Evolutionary conservation across 2,888 invertebrate species (phyloP).

Genomic region (Nemotelus pantherinus): DNA sequence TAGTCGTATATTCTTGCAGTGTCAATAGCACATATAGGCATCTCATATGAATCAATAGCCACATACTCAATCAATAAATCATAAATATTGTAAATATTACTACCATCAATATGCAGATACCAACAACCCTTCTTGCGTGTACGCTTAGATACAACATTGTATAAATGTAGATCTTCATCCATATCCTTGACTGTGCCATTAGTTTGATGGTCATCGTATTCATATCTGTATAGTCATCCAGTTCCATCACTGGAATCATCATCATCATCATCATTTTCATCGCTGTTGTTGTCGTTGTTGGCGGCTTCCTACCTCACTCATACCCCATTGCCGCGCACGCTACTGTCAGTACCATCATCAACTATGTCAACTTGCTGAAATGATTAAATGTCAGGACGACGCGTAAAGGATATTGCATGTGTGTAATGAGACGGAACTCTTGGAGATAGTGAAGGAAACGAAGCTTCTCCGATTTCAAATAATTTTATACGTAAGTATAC

Average conservation of each 20-base stretch:
- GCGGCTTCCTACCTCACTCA: no score
- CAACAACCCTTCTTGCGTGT: slow-evolving; percentile 22
- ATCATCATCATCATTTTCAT: background rate
- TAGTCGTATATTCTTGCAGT: background rate
- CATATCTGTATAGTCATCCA: slow-evolving; percentile 25
- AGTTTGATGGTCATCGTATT: slow-evolving; percentile 33
- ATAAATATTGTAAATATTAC: slow-evolving; percentile 11
- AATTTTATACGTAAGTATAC: background rate
- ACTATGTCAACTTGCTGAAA: slow-evolving; percentile 41
- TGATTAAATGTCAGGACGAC: slow-evolving; percentile 42
- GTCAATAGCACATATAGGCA: no score
- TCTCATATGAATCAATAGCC: background rate
- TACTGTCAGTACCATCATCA: slow-evolving; percentile 32
- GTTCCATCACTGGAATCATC: slow-evolving; percentile 35
- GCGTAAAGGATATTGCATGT: slow-evolving; percentile 41
- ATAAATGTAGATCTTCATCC: background rate
- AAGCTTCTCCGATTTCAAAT: slow-evolving; percentile 31
- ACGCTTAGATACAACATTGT: background rate
- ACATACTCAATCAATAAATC: slow-evolving; percentile 39
- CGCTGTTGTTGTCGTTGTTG: no score
- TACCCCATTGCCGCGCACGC: background rate
- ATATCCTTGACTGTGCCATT: slow-evolving; percentile 26
- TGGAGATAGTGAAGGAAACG: slow-evolving; percentile 43
- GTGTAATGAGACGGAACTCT: slow-evolving; percentile 43
- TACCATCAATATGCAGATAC: background rate